phyloP scores from a whole-genome alignment of 1,140 invertebrate species.

The Lanistes nyassanus region DNA sequence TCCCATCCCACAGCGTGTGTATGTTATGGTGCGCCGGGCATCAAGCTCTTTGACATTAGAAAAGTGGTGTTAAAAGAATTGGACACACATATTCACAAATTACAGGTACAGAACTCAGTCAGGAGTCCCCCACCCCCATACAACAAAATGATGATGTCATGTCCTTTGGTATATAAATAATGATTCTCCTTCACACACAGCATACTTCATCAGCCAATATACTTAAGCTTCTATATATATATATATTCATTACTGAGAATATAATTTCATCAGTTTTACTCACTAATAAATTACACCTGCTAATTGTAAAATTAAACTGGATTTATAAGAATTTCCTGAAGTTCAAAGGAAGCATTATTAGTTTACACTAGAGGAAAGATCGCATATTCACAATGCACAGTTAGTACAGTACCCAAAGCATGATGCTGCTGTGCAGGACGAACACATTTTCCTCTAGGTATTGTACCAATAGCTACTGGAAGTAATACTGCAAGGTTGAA shows the following conservation, averaged over 20 bases:
- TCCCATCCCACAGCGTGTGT: slow-evolving; percentile 13
- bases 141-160: too few relatives aligned
- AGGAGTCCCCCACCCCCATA: too few relatives aligned
- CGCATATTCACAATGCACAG: background rate
- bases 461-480: slow-evolving; percentile 11
- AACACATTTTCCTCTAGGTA: background rate
- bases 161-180: too few relatives aligned
- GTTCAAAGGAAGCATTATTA: too few relatives aligned
- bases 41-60: slow-evolving; percentile 1
- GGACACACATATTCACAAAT: too few relatives aligned
- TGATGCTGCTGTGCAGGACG: background rate
- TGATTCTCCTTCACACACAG: too few relatives aligned
- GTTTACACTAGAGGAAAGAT: too few relatives aligned
- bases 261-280: slow-evolving; percentile 8
- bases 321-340: background rate
- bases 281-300: background rate
- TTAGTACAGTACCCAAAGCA: too few relatives aligned
- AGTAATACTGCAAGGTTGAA: background rate
- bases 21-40: background rate
- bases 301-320: background rate
- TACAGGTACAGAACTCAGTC: too few relatives aligned
- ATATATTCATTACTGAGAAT: too few relatives aligned
- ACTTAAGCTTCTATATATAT: too few relatives aligned
- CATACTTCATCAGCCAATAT: too few relatives aligned
- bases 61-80: background rate